Conservation (phyloP, 2,888 invertebrate genomes). For the Ametastegia equiseti region DNA sequence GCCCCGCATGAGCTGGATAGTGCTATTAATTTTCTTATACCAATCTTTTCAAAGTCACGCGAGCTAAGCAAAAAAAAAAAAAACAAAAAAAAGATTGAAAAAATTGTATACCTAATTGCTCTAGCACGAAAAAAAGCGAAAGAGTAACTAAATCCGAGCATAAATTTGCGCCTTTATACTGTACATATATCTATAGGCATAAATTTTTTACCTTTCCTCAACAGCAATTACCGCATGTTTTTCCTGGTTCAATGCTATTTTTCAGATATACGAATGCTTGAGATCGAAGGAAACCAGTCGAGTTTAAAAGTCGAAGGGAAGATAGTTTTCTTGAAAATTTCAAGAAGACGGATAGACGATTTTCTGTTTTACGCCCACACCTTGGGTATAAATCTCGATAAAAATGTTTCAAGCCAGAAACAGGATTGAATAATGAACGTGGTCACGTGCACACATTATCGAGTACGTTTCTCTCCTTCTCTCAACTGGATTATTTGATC, state of each 20-base stretch:
- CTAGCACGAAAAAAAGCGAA: not conserved
- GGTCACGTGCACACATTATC: constrained; percentile 3
- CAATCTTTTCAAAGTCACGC: too few relatives aligned
- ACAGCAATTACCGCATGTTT: not conserved
- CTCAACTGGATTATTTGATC: not conserved
- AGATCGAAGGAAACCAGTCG: not conserved
- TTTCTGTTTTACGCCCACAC: not conserved
- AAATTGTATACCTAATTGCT: too few relatives aligned
- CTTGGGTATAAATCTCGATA: not conserved
- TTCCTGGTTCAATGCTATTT: not conserved
- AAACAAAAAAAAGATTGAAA: not conserved
- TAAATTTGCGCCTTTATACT: not conserved
- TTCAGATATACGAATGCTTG: too few relatives aligned
- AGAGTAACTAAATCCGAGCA: not conserved
- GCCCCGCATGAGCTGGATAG: too few relatives aligned
- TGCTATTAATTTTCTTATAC: too few relatives aligned
- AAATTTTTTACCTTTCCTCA: too few relatives aligned
- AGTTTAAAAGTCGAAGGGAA: not conserved
- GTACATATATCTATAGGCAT: not conserved
- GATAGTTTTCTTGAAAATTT: not conserved
- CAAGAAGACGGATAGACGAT: not conserved
- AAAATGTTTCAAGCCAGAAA: not conserved
- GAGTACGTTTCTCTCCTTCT: not conserved
- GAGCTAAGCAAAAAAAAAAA: not conserved
- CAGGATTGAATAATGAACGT: constrained; percentile 13